Percentiles rank a stretch among this genome's conserved stretches.
Evolutionary conservation across 1,140 invertebrate species (phyloP).

Genomic region (Brachionus manjavacas): DNA sequence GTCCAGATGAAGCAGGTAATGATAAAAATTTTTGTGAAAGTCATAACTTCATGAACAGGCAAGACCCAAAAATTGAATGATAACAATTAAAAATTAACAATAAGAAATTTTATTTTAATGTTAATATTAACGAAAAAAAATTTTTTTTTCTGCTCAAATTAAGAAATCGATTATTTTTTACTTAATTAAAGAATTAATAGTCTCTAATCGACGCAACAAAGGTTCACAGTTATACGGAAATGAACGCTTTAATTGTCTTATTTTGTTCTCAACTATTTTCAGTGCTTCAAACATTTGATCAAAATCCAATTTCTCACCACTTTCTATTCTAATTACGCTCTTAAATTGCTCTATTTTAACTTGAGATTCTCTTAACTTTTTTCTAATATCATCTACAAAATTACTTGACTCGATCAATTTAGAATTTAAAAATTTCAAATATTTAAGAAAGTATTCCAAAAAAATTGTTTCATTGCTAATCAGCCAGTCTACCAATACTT

Average conservation of each 20-base stretch:
- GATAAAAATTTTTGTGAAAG: no score
- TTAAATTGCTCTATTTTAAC: not conserved
- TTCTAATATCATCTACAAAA: not conserved
- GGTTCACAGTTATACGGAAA: constrained; percentile 11
- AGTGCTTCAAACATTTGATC: not conserved
- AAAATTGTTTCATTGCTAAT: constrained; percentile 20
- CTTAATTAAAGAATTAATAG: not conserved
- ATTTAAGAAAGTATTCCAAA: constrained; percentile 16
- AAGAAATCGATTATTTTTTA: not conserved
- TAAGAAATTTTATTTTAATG: no score
- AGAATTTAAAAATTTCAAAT: not conserved
- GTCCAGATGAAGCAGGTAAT: no score
- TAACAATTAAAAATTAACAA: no score
- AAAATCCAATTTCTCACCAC: not conserved
- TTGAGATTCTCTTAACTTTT: not conserved
- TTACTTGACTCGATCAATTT: not conserved
- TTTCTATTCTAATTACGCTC: not conserved
- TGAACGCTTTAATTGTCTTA: not conserved
- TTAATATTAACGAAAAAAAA: no score
- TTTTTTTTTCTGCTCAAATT: no score
- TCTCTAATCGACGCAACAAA: not conserved
- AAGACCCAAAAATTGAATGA: no score
- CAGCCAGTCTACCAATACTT: not conserved
- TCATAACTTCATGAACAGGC: no score
- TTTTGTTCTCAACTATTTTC: not conserved